Evolutionary conservation across 2,888 invertebrate species (phyloP).

Genomic region (Diaprepes abbreviatus): DNA sequence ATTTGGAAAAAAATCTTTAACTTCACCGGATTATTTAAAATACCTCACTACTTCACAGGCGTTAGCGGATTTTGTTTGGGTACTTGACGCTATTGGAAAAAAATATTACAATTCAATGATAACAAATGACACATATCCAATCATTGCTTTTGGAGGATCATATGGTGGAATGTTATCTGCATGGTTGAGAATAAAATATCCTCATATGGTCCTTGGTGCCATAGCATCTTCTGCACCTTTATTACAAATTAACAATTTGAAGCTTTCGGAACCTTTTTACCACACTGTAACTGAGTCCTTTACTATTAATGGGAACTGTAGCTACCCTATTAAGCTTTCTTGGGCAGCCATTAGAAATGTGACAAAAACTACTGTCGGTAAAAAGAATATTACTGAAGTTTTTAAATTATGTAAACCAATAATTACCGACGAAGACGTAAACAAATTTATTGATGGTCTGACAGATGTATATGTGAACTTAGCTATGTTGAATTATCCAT

Average conservation of each 20-base stretch:
- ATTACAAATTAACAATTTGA: slow-evolving; percentile 85
- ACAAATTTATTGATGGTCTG: slow-evolving; percentile 78
- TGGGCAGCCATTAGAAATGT: slow-evolving; percentile 82
- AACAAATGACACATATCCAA: slow-evolving; percentile 73
- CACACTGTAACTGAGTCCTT: slow-evolving; percentile 86
- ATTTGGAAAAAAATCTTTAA: slow-evolving; percentile 82
- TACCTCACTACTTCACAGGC: slow-evolving; percentile 93
- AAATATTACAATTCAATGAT: slow-evolving; percentile 53
- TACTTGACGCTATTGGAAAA: slow-evolving; percentile 76
- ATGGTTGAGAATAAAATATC: slow-evolving; percentile 97
- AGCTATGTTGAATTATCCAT: slow-evolving; percentile 97
- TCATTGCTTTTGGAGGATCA: slow-evolving; percentile 86
- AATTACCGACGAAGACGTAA: slow-evolving; percentile 70
- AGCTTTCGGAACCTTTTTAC: slow-evolving; percentile 82
- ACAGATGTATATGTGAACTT: slow-evolving; percentile 81
- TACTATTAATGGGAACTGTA: slow-evolving; percentile 73
- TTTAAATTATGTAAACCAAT: slow-evolving; percentile 86
- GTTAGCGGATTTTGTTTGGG: slow-evolving; percentile 90
- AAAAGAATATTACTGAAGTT: slow-evolving; percentile 76
- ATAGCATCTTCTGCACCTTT: slow-evolving; percentile 95
- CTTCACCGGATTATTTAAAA: slow-evolving; percentile 76
- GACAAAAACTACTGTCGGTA: slow-evolving; percentile 48
- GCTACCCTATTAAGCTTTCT: slow-evolving; percentile 79
- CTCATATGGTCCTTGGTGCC: slow-evolving; percentile 88
- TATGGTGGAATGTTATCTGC: slow-evolving; percentile 98